A percentile compares a stretch with the other conserved stretches of the same genome.
Conservation (phyloP, 64 coral and sea anemone species). For the Acropora tenuis region DNA sequence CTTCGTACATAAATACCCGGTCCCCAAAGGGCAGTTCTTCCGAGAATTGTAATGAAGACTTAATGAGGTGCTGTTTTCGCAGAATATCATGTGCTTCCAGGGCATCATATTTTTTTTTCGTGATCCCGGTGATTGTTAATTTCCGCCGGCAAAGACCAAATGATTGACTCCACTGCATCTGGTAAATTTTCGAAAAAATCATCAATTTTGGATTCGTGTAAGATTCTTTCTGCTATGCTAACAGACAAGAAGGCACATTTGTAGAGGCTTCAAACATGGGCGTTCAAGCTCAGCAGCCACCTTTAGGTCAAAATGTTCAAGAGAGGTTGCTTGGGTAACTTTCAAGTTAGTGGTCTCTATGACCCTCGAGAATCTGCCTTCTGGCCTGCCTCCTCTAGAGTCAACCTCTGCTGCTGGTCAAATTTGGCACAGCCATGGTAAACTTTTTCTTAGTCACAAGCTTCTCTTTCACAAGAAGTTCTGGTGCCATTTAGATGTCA, state of each 20-base stretch:
- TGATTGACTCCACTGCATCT: background rate
- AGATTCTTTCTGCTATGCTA: slow-evolving; percentile 25
- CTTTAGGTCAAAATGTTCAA: background rate
- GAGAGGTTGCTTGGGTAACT: background rate
- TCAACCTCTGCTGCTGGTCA: background rate
- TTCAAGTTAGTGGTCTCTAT: background rate
- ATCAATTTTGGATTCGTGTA: background rate
- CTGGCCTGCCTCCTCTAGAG: background rate
- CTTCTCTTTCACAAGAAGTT: background rate
- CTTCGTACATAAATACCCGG: slow-evolving; percentile 27
- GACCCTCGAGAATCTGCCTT: background rate
- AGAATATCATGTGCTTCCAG: slow-evolving; percentile 62
- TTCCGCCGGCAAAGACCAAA: background rate
- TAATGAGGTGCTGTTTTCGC: background rate
- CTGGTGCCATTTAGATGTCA: background rate
- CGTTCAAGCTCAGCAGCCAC: background rate
- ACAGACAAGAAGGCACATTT: slow-evolving; percentile 41
- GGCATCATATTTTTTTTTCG: slow-evolving; percentile 19
- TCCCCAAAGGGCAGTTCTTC: slow-evolving; percentile 68
- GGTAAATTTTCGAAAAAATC: background rate
- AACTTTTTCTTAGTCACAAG: background rate
- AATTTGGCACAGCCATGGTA: background rate
- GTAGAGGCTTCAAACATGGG: background rate
- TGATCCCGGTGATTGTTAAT: slow-evolving; percentile 38
- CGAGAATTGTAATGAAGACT: slow-evolving; percentile 15